Base-by-base conservation (phyloP, 2,888 invertebrate species). In the Parthenolecanium corni region DNA sequence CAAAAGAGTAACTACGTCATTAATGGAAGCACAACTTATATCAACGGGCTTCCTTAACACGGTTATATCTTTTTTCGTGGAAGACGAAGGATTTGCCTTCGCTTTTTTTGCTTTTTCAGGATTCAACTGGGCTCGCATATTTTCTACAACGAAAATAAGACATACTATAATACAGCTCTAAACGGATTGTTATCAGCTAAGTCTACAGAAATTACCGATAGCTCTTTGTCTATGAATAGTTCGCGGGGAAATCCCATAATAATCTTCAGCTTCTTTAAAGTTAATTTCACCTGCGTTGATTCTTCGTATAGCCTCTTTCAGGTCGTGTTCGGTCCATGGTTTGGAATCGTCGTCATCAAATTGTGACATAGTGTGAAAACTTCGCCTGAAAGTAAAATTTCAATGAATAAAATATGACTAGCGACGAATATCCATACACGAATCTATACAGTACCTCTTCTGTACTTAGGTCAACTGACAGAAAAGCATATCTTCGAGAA, bases 11-110 rank as follows among this genome's bases (percentile, higher is more conserved):
- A 83, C 77, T 14, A 86, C 82, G 73, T 89, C 84, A 64, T 78
- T 77, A 71, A 88, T 79, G 54, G 84, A 84, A 67, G 81, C 80
- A 62, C 84, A 75, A 72, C 82, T 85, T 64, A 82, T 84, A 65
- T 77, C 77, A 69, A 87, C 79, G 18, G 88, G 85, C 71, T 82
- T 83, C 25, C 73, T 72, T 20, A 80, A 67, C 44, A 76, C 71
- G 2, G 80, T 76, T 51, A 73, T 67, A 69, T 78, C 78, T n/a
- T 64, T 62, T 20, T 38, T 38, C n/a, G 46, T 23, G 5, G 52
- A 21, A 2, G 51, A 9, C 16, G 51, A 40, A 16, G 18, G 42
- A 9, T n/a, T 36, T 3, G 47, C 20, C 36, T 63, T 53, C 23
- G 46, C 14, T 47, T 53, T 63, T 23, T 53, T 53, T 1, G 54